phyloP scores from a whole-genome alignment of 35 echinoderm and acorn worm species.

The Amphiura filiformis region DNA sequence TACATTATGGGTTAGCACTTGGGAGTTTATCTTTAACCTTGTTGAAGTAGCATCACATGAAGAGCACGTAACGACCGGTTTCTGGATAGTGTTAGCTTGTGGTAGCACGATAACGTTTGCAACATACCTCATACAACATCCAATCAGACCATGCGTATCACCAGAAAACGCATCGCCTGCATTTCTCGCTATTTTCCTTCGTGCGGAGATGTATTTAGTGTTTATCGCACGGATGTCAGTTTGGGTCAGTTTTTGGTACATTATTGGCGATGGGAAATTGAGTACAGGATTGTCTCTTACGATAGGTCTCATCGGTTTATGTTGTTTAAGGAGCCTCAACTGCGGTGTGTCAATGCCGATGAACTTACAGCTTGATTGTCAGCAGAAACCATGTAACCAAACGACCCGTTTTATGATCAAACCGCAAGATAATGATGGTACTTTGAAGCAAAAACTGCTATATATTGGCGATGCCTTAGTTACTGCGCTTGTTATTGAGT shows the following conservation, averaged over 20 bases:
- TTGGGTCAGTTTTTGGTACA: neutral
- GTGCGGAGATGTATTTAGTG: neutral
- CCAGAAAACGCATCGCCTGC: neutral
- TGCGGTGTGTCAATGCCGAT: neutral
- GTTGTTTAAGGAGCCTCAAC: neutral
- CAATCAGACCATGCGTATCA: neutral
- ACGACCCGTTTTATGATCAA: neutral
- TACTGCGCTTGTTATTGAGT: neutral
- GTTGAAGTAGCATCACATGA: neutral
- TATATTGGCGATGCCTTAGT: neutral
- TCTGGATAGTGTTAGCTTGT: neutral
- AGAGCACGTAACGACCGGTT: neutral
- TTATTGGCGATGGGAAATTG: neutral
- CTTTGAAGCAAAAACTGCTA: neutral
- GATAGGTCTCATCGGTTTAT: neutral
- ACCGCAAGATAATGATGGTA: neutral
- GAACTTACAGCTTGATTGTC: neutral
- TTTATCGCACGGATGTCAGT: neutral
- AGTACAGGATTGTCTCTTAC: neutral
- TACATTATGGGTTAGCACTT: neutral
- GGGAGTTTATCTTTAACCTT: neutral
- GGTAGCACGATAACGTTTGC: neutral
- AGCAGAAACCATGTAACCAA: neutral
- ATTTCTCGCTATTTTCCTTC: neutral
- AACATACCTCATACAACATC: neutral